phyloP scores from a whole-genome alignment of 2,888 invertebrate genomes.

The Exocentrus adspersus region DNA sequence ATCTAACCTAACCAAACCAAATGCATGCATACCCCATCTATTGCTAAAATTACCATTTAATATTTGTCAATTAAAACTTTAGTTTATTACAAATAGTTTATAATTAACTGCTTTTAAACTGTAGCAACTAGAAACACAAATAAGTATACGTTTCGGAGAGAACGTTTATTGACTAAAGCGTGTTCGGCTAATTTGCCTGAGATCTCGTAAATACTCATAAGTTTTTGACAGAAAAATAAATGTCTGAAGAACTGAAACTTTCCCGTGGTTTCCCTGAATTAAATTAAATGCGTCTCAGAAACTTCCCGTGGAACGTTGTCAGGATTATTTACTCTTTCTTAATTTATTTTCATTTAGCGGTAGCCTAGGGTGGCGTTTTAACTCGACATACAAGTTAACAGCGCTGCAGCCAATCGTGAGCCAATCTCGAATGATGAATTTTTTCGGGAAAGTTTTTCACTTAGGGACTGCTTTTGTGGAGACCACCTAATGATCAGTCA shows the following conservation, averaged over 20 bases:
- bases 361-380: background rate
- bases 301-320: background rate
- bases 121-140: no score
- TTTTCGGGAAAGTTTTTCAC: background rate
- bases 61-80: no score
- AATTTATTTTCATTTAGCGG: background rate
- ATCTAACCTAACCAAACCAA: no score
- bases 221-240: background rate
- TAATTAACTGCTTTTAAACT: no score
- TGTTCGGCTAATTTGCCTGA: background rate
- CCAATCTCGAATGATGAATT: no score
- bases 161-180: background rate
- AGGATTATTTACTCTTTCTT: slow-evolving; percentile 3
- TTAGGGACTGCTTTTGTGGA: no score
- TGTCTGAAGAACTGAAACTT: background rate
- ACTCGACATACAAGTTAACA: background rate
- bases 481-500: no score
- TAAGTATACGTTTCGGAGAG: no score
- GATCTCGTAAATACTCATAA: background rate
- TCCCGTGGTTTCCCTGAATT: background rate
- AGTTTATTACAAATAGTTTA: no score
- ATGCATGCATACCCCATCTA: no score
- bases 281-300: background rate
- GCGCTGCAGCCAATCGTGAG: no score
- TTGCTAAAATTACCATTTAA: no score